Base-by-base conservation (phyloP, 2,888 invertebrate species). In the Ptychoptera albimana region DNA sequence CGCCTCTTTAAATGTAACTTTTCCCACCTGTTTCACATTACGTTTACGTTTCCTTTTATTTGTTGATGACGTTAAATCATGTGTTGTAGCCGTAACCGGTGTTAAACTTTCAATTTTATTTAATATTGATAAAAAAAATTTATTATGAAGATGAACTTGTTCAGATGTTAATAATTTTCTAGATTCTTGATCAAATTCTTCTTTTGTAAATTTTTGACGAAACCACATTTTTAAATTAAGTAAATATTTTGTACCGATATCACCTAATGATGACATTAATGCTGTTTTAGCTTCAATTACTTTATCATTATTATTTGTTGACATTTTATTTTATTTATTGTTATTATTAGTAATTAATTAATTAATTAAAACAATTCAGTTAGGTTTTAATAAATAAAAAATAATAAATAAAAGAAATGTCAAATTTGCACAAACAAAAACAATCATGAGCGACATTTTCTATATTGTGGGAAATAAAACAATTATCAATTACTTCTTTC, bases 121-220 rank as follows among this genome's bases (percentile, higher is more conserved):
- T 32, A 87, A 68, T 36, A 91, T 68, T 1, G 87, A 84, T 13
- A 86, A 61, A 8, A 91, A 65, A 57, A 91, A 91, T 55, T 82
- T 77, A 64, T 91, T 91, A 60, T 92, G 92, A 44, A 82, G 72
- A 57, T 79, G 81, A 29, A 88, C 74, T 63, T 86, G 81, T 39
- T 85, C 79, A 8, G 73, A 66, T 8, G 73, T 71, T 49, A 92
- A 64, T 12, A 89, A 64, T 58, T 78, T 77, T 35, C 87, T 71
- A 6, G 84, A 83, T 64, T 83, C 82, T 11, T 66, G 61, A 55
- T 91, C 88, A 59, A 92, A 89, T 54, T 88, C 83, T 58, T 86
- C 82, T 59, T 85, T 86, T 0, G 82, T 79, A 48, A 82, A 73
- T 64, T 84, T 74, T 59, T 73, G 72, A 43, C 74, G 71, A 54